These are phyloP conservation scores for Notospermus geniculatus DNA, from an alignment of 1,140 invertebrate genomes.

Conservation along the genomic window DNA sequence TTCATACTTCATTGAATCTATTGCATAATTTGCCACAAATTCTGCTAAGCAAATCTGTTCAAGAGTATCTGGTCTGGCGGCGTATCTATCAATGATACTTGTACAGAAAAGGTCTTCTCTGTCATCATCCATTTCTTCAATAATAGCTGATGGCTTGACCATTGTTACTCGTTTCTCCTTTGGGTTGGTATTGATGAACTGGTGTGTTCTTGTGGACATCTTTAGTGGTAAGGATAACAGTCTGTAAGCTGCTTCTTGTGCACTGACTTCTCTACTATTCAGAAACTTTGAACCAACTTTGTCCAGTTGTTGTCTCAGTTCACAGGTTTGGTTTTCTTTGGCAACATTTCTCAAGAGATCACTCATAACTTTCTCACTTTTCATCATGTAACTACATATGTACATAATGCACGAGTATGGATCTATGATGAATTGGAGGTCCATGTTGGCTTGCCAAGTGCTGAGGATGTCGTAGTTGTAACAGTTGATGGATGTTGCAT, in stretches of 20 bases:
- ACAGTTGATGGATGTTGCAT: not conserved
- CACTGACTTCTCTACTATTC: slow-evolving; percentile 23
- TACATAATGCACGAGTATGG: slow-evolving; percentile 3
- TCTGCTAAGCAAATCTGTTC: not conserved
- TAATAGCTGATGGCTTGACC: not conserved
- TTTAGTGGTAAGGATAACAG: slow-evolving; percentile 21
- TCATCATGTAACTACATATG: not conserved
- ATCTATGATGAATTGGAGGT: slow-evolving; percentile 5
- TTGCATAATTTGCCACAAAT: not conserved
- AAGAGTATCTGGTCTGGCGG: not conserved
- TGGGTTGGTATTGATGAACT: not conserved
- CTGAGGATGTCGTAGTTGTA: slow-evolving; percentile 4
- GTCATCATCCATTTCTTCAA: slow-evolving; percentile 1
- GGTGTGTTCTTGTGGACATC: not conserved
- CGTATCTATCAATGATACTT: slow-evolving; percentile 1
- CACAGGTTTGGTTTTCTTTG: not conserved
- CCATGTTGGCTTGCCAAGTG: slow-evolving; percentile 5
- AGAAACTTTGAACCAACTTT: slow-evolving; percentile 11
- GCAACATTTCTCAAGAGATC: not conserved
- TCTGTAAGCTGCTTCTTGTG: slow-evolving; percentile 28
- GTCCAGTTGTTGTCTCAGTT: slow-evolving; percentile 4
- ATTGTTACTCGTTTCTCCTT: not conserved
- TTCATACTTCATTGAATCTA: not conserved
- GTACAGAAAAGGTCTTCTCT: not conserved
- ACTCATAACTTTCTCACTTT: slow-evolving; percentile 6